Percentiles rank a stretch among this genome's conserved stretches.
Evolutionary conservation across 2,113 vertebrate species (phyloP).

Genomic region (Sciurus niger): DNA sequence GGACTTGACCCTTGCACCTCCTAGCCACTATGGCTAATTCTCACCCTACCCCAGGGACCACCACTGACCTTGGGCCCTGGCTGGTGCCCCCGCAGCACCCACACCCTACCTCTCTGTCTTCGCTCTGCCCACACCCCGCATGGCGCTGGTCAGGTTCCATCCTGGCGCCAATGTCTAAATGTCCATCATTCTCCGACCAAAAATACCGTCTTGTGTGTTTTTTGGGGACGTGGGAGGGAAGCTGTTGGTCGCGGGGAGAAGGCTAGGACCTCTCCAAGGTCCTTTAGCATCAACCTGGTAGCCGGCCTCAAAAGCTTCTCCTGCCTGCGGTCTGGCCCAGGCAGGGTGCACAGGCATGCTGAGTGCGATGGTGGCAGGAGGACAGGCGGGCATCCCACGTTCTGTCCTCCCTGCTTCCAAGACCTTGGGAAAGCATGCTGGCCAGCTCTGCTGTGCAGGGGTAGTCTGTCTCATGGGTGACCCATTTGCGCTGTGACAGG

Average conservation of each 20-base stretch:
- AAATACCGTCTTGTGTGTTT: constrained; percentile 47
- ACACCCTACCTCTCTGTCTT: constrained; percentile 64
- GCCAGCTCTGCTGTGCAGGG: not conserved
- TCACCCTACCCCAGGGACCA: not conserved
- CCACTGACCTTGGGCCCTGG: not conserved
- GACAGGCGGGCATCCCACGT: not conserved
- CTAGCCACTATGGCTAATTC: constrained; percentile 56
- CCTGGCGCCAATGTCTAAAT: constrained; percentile 65
- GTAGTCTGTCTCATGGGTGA: not conserved
- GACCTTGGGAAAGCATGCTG: not conserved
- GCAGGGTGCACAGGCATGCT: not conserved
- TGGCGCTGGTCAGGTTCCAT: not conserved
- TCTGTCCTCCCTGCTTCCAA: not conserved
- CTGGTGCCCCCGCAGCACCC: not conserved
- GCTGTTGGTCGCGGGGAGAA: not conserved
- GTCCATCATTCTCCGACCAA: constrained; percentile 55
- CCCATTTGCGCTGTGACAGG: constrained; percentile 24
- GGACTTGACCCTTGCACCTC: not conserved
- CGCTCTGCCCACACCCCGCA: not conserved
- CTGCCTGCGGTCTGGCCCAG: accelerated
- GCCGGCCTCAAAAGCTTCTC: not conserved
- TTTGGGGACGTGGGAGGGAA: constrained; percentile 28
- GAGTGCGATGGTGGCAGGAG: not conserved
- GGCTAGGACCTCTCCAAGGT: not conserved
- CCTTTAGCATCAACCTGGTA: not conserved